Conservation (phyloP, 92 coral and sea anemone species). For the Epizoanthus stellaris region DNA sequence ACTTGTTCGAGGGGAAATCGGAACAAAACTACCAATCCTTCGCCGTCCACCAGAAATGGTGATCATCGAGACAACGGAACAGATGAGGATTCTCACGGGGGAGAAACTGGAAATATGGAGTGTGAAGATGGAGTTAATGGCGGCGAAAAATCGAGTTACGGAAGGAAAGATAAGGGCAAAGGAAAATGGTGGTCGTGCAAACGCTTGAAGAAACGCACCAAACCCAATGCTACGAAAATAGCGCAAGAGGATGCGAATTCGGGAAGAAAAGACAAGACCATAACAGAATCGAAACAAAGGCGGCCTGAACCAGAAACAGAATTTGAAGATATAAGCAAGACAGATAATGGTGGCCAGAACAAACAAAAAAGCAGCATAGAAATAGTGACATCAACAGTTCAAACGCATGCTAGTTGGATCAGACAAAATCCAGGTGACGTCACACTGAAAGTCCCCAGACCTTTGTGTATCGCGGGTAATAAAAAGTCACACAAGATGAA, state of each 20-base stretch:
- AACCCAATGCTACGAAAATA: background rate
- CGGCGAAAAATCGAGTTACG: background rate
- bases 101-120: slow-evolving; percentile 2
- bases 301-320: background rate
- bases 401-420: background rate
- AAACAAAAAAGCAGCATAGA: background rate
- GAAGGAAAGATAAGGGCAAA: background rate
- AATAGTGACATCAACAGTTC: background rate
- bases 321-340: background rate
- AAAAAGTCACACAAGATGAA: background rate
- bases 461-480: background rate
- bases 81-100: background rate
- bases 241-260: background rate
- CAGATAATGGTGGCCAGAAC: background rate
- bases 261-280: background rate
- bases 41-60: background rate
- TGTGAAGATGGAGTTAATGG: background rate
- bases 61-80: background rate
- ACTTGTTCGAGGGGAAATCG: background rate
- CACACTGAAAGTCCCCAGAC: slow-evolving; percentile 1
- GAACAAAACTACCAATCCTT: background rate
- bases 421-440: background rate
- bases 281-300: background rate
- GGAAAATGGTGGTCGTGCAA: slow-evolving; percentile 25
- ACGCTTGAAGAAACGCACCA: background rate